Evolutionary conservation across 2,888 invertebrate genomes (phyloP), one percentile per base, ranked within the genome.

Genomic region (Tachystola acroxantha): DNA sequence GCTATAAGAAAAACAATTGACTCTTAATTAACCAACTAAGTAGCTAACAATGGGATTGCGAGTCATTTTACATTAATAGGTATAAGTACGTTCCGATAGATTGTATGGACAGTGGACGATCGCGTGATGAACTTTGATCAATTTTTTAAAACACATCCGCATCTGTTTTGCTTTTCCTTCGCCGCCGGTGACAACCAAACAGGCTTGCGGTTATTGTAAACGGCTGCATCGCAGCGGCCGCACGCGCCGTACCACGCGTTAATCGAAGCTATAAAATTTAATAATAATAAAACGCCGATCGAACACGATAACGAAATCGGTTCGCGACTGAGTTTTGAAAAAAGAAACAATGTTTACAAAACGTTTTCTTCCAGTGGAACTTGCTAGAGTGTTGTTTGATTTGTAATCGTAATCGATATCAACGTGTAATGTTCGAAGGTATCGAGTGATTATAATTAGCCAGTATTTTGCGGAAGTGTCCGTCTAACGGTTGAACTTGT

Each of bases 191-290:
- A 16, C 35, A 32, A 33, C 36, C 34, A 14, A 41, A 40, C 31
- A 36, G 33, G 37, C 34, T 32, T 55, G 46, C 34, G 46, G 50
- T 70, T 74, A 78, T 72, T 77, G 56, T 64, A 64, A 66, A 61
- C 59, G 62, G 60, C 53, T 64, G 67, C 72, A 69, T 58, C 70
- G 76, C 37, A 60, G 70, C 60, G 73, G 57, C 50, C 63, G 61
- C 78, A 77, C 76, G 77, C 63, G 57, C 48, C 53, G 57, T 47
- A 52, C 33, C 53, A 50, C 57, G 58, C 50, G 48, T 42, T 34
- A 56, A 52, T 57, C 46, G 41, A 25, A 43, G 37, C 46, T 45
- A 50, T 51, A 48, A 57, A 58, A 53, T 47, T 45, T 38, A 56
- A 55, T 55, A 50, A 53, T 58, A 43, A 53, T 47, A 48, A 48